Evolutionary conservation across 2,113 vertebrate species (phyloP).

Genomic region (Vulpes ferrilata): DNA sequence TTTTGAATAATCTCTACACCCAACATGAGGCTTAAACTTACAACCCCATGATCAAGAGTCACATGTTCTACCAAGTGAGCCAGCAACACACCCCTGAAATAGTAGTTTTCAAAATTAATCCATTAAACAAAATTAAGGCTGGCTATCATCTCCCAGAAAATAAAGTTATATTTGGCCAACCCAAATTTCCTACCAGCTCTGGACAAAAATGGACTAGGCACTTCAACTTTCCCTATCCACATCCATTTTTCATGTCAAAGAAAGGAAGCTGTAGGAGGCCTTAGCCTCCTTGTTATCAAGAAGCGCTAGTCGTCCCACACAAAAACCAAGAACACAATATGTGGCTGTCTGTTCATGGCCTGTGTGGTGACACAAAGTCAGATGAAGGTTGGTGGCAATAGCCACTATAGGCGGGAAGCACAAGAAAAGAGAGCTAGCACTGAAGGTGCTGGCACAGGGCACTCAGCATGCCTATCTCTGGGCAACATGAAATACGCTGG

Average conservation of each 20-base stretch:
- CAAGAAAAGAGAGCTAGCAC: not conserved
- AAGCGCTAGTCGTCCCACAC: not conserved
- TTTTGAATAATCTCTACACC: not conserved
- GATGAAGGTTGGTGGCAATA: not conserved
- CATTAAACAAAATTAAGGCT: conserved; percentile 34
- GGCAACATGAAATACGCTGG: not conserved
- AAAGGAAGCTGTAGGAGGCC: not conserved
- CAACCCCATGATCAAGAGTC: not conserved
- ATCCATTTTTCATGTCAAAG: not conserved
- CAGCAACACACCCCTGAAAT: not conserved
- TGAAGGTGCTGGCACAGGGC: not conserved
- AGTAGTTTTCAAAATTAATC: not conserved
- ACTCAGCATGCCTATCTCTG: not conserved
- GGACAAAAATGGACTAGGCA: not conserved
- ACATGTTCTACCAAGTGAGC: not conserved
- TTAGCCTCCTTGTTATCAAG: not conserved
- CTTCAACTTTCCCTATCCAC: not conserved
- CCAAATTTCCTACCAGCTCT: conserved; percentile 22
- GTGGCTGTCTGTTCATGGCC: not conserved
- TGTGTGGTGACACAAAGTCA: not conserved
- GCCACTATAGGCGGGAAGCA: not conserved
- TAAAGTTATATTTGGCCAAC: not conserved
- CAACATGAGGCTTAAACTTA: not conserved
- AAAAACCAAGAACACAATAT: not conserved
- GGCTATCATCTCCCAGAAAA: not conserved